These are phyloP conservation scores for Malacoraja senta DNA, from an alignment of 2,797 vertebrate species.

Conservation along the genomic window DNA sequence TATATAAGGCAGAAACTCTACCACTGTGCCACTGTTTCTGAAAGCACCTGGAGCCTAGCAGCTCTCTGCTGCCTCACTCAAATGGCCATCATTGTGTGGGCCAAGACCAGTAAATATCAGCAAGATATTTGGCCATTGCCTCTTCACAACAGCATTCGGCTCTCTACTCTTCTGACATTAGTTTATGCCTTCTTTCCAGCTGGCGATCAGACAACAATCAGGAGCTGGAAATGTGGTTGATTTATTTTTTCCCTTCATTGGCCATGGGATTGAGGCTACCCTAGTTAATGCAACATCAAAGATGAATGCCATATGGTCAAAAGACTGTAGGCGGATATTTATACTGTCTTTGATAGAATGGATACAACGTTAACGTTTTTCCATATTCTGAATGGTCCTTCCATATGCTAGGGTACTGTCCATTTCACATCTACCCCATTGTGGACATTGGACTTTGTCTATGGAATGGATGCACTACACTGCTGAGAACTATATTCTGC, in stretches of 20 bases:
- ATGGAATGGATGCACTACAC: too few species aligned
- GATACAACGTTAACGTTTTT: neutral
- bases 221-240: neutral
- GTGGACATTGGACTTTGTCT: too few species aligned
- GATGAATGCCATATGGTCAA: neutral
- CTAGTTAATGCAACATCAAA: neutral
- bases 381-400: too few species aligned
- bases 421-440: too few species aligned
- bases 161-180: neutral
- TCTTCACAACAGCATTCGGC: neutral
- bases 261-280: neutral
- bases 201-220: neutral
- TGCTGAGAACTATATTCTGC: too few species aligned
- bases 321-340: neutral
- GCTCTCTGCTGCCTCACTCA: neutral
- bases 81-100: neutral
- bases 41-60: neutral
- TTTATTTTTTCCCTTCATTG: neutral
- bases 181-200: neutral
- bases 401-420: too few species aligned
- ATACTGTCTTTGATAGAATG: neutral
- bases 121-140: neutral
- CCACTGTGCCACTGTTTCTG: too few species aligned
- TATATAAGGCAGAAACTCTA: too few species aligned
- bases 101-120: neutral